phyloP scores from a whole-genome alignment of 2,797 vertebrate genomes.

The Falco concolor region DNA sequence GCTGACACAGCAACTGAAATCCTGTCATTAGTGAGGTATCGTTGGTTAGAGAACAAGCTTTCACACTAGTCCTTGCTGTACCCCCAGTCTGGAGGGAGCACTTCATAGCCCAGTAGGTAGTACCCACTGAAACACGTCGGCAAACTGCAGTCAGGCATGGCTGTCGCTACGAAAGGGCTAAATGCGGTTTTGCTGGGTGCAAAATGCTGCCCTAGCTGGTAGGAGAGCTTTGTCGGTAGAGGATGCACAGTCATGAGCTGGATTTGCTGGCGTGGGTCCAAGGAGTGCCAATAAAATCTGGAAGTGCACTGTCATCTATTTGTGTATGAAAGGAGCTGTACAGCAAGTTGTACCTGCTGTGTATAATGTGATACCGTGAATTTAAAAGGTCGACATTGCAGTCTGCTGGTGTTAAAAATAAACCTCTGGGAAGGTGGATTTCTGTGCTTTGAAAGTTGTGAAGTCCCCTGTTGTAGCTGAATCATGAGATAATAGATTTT shows the following conservation, averaged over 20 bases:
- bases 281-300: neutral
- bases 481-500: neutral
- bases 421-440: neutral
- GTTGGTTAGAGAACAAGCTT: neutral
- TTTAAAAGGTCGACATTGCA: neutral
- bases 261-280: neutral
- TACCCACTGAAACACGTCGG: neutral
- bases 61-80: neutral
- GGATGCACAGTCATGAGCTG: neutral
- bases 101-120: neutral
- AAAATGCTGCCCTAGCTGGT: neutral
- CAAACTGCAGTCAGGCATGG: accelerated
- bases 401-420: neutral
- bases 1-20: neutral
- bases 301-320: neutral
- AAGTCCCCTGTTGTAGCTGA: neutral
- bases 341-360: neutral
- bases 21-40: neutral
- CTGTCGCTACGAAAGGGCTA: neutral
- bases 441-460: neutral
- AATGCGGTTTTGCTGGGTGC: neutral
- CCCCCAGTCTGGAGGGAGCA: neutral
- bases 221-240: neutral
- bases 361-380: neutral
- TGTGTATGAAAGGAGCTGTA: neutral